Percentiles rank a stretch among this genome's conserved stretches.
phyloP scores from a whole-genome alignment of 2,797 vertebrate species.

The Taeniopygia guttata region DNA sequence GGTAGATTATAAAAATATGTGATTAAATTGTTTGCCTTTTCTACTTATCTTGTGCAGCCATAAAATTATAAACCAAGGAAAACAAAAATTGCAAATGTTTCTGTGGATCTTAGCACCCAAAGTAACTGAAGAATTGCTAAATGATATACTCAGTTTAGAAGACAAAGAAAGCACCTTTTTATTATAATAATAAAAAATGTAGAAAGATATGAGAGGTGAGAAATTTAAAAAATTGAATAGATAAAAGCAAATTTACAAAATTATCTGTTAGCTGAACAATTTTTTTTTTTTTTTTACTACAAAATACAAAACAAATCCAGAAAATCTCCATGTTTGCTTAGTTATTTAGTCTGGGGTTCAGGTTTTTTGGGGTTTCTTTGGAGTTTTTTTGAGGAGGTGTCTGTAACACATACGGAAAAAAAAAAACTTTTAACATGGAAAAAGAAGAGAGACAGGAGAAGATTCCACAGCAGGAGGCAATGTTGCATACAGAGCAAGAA shows the following conservation, averaged over 20 bases:
- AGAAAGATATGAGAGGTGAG: not conserved
- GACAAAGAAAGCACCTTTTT: not conserved
- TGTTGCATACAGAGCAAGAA: not conserved
- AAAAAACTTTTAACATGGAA: not conserved
- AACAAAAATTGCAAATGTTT: not conserved
- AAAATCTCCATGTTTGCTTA: not conserved
- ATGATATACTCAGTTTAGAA: not conserved
- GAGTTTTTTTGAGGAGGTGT: not conserved
- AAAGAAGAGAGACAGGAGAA: not conserved
- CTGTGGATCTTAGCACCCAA: not conserved
- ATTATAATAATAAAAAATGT: not conserved
- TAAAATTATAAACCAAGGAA: not conserved
- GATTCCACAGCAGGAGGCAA: not conserved
- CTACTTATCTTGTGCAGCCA: not conserved
- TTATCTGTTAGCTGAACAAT: not conserved
- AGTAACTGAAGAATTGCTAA: not conserved
- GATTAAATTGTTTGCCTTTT: not conserved
- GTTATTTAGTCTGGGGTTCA: not conserved
- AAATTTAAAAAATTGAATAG: not conserved
- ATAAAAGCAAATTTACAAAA: not conserved
- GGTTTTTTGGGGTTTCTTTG: not conserved
- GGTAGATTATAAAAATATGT: not conserved
- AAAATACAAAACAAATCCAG: not conserved
- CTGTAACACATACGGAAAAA: not conserved
- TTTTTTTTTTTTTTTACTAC: not conserved